These are phyloP conservation scores for Gymnoscopelus microlampas DNA, from an alignment of 2,797 vertebrate genomes.

Conservation along the genomic window DNA sequence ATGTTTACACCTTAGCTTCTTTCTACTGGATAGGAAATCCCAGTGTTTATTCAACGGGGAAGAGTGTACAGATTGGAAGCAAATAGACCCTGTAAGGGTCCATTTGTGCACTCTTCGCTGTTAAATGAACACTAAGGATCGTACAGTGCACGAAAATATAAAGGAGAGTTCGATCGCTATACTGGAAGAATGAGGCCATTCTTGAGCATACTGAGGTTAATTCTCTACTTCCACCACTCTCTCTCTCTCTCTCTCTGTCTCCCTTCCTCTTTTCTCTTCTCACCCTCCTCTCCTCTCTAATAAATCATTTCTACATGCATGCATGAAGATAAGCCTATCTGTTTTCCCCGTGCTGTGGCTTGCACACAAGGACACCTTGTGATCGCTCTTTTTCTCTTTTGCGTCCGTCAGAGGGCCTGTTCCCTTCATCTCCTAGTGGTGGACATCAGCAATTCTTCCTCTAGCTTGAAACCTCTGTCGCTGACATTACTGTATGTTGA, in stretches of 20 bases:
- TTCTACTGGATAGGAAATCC: conserved; percentile 37
- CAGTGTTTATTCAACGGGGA: background rate
- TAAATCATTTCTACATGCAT: conserved; percentile 69
- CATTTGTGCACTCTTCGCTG: too few relatives aligned
- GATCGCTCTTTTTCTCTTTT: conserved; percentile 14
- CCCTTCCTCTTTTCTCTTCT: conserved; percentile 13
- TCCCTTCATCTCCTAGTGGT: conserved; percentile 32
- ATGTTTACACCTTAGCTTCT: conserved; percentile 50
- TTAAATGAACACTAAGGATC: too few relatives aligned
- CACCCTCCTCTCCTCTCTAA: conserved; percentile 31
- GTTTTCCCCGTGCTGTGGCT: conserved; percentile 54
- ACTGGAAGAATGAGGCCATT: conserved; percentile 51
- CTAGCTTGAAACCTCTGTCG: conserved; percentile 18
- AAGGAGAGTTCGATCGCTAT: conserved; percentile 54
- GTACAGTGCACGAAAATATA: conserved; percentile 30
- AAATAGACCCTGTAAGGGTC: too few relatives aligned
- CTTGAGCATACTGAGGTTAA: conserved; percentile 45
- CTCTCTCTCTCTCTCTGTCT: conserved; percentile 8
- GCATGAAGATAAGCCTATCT: conserved; percentile 67
- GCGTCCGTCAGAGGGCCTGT: conserved; percentile 14
- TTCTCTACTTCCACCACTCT: conserved; percentile 18
- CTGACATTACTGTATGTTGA: conserved; percentile 23
- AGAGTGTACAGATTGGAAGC: too few relatives aligned
- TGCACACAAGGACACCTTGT: conserved; percentile 69
- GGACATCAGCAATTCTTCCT: conserved; percentile 41